phyloP scores from a whole-genome alignment of 2,888 invertebrate species.

The Drosophila fungiperda region DNA sequence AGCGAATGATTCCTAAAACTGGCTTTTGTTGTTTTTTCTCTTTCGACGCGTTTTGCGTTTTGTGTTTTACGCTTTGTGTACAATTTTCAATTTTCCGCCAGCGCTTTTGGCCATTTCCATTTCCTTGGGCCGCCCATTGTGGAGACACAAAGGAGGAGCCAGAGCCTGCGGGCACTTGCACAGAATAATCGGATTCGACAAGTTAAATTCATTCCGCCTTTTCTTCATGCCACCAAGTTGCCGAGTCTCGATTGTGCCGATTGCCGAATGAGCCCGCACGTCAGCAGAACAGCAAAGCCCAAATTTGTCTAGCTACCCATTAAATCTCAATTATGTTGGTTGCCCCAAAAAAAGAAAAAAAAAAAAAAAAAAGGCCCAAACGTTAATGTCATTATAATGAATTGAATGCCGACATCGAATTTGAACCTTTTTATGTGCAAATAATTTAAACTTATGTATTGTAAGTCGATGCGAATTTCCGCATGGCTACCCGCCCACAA shows the following conservation, averaged over 20 bases:
- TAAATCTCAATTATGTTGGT: constrained; percentile 72
- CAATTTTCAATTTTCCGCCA: constrained; percentile 78
- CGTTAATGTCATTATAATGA: constrained; percentile 77
- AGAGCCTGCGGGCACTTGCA: constrained; percentile 50
- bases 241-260: constrained; percentile 4
- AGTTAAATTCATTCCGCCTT: constrained; percentile 53
- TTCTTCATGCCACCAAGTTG: not conserved
- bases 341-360: not conserved
- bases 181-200: constrained; percentile 59
- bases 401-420: constrained; percentile 61
- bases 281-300: constrained; percentile 3
- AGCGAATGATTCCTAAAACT: constrained; percentile 57
- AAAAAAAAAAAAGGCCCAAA: constrained; percentile 40
- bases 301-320: constrained; percentile 56
- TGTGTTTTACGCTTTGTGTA: constrained; percentile 59
- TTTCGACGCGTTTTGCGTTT: constrained; percentile 40
- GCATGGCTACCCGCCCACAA: constrained; percentile 55
- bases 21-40: constrained; percentile 47
- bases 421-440: constrained; percentile 71
- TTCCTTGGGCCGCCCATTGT: constrained; percentile 46
- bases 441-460: constrained; percentile 71
- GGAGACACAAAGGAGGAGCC: constrained; percentile 21
- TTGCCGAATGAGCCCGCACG: constrained; percentile 62
- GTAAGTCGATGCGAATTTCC: constrained; percentile 56
- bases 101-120: constrained; percentile 65